Evolutionary conservation across 2,113 vertebrate genomes (phyloP), one percentile per base, ranked within the genome.

Genomic region (Carassius carassius): DNA sequence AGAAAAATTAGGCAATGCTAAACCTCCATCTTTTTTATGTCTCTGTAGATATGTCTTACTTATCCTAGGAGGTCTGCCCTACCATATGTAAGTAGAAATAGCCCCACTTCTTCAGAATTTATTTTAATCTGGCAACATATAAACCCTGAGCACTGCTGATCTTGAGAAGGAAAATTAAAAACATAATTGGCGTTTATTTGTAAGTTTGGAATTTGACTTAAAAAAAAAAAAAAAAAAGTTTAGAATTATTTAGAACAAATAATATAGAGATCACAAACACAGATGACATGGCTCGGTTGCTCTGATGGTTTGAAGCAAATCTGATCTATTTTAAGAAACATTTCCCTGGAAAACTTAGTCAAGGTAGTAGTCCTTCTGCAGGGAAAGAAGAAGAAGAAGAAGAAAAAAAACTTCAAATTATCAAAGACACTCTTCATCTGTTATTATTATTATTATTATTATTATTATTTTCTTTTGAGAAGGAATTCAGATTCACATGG

Each of bases 251-350:
- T 56, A 56, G 4, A 56, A 56, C 17, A 56, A 17, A 56, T 19
- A 5, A 56, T 19, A 17, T 2, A 56, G 16, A 17, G 16, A 56
- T 17, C 51, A 19, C 16, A 51, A 3, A 51, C 49, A 16, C 49
- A 54, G 12, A 29, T 29, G 29, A 29, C 29, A 29, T 29, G 10
- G 62, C 23, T 29, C 16, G n/a, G 12, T 5, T 84, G 37, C 60
- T 35, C 54, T 54, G 72, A 23, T 47, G 78, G 67, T 87, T 88
- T 85, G 58, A 90, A 90, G 89, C 88, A 29, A 78, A 84, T 10
- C n/a, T 23, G 78, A 81, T 87, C 60, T 82, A 87, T 88, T 89
- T 88, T 91, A 81, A 87, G 11, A 37, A 35, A 11, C 79, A 29
- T 44, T 77, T 86, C 65, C 58, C 41, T 29, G 29, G 29, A 29